A percentile compares a stretch with the other conserved stretches of the same genome.
These are phyloP conservation scores for Clanis bilineata DNA, from an alignment of 2,888 invertebrate species.

Conservation along the genomic window DNA sequence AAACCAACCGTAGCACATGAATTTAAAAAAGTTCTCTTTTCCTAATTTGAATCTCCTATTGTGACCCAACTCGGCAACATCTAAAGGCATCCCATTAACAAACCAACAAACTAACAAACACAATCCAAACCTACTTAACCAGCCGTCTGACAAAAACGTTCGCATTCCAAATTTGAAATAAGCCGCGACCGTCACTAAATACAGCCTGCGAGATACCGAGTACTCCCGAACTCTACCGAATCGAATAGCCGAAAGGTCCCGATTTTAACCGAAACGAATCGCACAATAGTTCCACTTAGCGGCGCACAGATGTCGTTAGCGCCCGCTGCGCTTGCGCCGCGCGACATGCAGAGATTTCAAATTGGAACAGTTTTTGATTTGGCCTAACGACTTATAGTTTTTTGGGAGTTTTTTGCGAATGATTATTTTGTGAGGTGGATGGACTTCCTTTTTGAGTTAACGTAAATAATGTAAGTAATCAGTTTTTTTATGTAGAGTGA, in stretches of 20 bases:
- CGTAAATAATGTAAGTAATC: background rate
- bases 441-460: background rate
- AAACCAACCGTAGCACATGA: background rate
- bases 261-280: constrained; percentile 67
- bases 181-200: constrained; percentile 71
- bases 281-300: constrained; percentile 76
- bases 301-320: constrained; percentile 77
- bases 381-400: background rate
- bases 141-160: constrained; percentile 52
- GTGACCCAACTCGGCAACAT: constrained; percentile 7
- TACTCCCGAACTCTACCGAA: constrained; percentile 55
- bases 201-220: constrained; percentile 63
- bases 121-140: constrained; percentile 24
- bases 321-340: constrained; percentile 63
- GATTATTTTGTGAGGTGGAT: constrained; percentile 14
- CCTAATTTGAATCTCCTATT: constrained; percentile 13
- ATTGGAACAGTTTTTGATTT: constrained; percentile 44
- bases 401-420: constrained; percentile 9
- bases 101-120: constrained; percentile 33
- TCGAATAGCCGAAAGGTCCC: constrained; percentile 57
- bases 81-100: constrained; percentile 19
- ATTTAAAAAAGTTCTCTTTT: constrained; percentile 6
- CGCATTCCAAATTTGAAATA: constrained; percentile 71
- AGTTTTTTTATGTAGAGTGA: background rate
- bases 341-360: constrained; percentile 57